Conservation (phyloP, 2,888 invertebrate genomes). For the Cryptus viduatorius region DNA sequence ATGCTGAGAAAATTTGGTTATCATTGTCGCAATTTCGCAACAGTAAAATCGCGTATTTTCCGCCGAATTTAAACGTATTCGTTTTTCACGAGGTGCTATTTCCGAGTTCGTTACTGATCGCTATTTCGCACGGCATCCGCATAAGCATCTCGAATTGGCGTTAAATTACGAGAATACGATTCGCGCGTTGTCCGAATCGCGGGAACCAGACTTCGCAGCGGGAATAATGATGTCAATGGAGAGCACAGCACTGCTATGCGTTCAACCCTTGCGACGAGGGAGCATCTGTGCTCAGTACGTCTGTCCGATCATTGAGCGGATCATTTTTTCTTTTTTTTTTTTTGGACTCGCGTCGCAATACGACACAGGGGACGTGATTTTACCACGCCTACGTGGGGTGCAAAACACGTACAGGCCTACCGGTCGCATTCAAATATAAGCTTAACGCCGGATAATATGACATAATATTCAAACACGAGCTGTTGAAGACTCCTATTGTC, state of each 20-base stretch:
- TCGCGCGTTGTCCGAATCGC: conserved; percentile 3
- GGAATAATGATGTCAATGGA: conserved; percentile 83
- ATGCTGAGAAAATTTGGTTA: too few species aligned
- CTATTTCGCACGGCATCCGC: background rate
- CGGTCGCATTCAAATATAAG: conserved; percentile 69
- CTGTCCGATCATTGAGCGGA: conserved; percentile 67
- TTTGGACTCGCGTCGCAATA: conserved; percentile 59
- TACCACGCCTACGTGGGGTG: conserved; percentile 79
- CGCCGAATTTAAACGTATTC: background rate
- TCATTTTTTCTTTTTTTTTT: conserved; percentile 67
- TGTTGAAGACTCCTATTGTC: conserved; percentile 70
- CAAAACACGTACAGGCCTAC: conserved; percentile 49
- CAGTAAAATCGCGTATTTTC: too few species aligned
- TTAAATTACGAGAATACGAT: conserved; percentile 9
- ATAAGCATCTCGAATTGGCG: background rate
- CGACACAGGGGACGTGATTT: conserved; percentile 65
- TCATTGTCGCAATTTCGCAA: too few species aligned
- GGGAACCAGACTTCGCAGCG: conserved; percentile 26
- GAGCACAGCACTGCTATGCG: conserved; percentile 72
- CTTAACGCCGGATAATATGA: conserved; percentile 65
- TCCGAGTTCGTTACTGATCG: background rate
- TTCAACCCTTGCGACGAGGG: conserved; percentile 72
- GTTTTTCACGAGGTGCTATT: background rate
- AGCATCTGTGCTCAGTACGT: conserved; percentile 76
- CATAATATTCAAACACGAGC: conserved; percentile 56